phyloP scores from a whole-genome alignment of 2,797 vertebrate species.

The Pelodytes ibericus region DNA sequence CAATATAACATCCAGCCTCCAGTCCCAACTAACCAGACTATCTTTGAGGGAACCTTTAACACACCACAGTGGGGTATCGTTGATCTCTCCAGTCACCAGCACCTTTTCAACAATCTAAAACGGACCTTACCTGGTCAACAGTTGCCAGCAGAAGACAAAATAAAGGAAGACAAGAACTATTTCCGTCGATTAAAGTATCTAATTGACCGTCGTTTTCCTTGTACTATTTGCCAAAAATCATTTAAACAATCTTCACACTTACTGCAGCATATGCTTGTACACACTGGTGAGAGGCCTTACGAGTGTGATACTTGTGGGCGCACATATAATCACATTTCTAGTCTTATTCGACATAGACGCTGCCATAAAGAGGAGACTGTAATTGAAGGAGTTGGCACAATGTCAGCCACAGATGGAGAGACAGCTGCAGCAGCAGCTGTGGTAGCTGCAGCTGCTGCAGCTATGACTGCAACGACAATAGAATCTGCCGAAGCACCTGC shows the following conservation, averaged over 20 bases:
- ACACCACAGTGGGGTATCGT: conserved; percentile 73
- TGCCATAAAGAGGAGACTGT: conserved; percentile 87
- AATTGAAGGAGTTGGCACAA: neutral
- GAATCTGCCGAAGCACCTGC: neutral
- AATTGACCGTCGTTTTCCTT: conserved; percentile 81
- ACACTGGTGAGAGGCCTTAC: conserved; percentile 88
- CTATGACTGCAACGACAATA: neutral
- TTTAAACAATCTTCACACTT: conserved; percentile 95
- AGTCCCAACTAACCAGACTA: conserved; percentile 47
- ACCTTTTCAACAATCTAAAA: conserved; percentile 71
- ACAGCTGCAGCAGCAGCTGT: neutral
- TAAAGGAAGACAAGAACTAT: conserved; percentile 70
- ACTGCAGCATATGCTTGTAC: conserved; percentile 91
- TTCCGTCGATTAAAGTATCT: conserved; percentile 70
- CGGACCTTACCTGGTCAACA: conserved; percentile 57
- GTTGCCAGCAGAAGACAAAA: neutral
- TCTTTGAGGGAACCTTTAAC: conserved; percentile 64
- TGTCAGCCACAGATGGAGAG: conserved; percentile 19
- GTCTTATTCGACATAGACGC: conserved; percentile 91
- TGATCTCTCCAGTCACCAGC: conserved; percentile 72
- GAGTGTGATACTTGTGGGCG: conserved; percentile 90
- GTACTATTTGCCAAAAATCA: conserved; percentile 88
- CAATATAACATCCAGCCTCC: conserved; percentile 56
- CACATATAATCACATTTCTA: conserved; percentile 93
- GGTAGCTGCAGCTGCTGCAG: conserved; percentile 14